Evolutionary conservation across 2,888 invertebrate species (phyloP).

Genomic region (Chrysodeixis includens): DNA sequence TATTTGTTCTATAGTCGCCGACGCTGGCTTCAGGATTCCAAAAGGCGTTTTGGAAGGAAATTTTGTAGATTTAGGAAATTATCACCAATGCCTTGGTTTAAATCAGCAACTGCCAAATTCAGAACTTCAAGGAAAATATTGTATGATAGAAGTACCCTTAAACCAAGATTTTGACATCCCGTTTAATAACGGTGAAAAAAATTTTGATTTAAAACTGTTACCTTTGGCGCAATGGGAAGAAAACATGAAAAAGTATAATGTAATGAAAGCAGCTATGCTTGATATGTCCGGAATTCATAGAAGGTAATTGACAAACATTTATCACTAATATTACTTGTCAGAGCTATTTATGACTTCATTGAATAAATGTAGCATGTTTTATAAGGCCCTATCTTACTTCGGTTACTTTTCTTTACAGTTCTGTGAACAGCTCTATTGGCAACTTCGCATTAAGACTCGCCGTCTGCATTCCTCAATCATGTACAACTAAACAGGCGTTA

Average conservation of each 20-base stretch:
- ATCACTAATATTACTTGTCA: background rate
- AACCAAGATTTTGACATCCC: conserved; percentile 53
- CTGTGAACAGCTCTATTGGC: too few relatives aligned
- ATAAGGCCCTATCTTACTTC: background rate
- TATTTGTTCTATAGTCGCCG: conserved; percentile 60
- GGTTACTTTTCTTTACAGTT: conserved; percentile 42
- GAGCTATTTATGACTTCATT: background rate
- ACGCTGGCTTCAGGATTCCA: conserved; percentile 68
- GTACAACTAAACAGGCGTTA: conserved; percentile 64
- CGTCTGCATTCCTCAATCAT: conserved; percentile 71
- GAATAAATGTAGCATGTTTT: background rate
- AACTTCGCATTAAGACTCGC: conserved; percentile 65
- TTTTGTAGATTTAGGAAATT: conserved; percentile 66
- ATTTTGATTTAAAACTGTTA: conserved; percentile 27
- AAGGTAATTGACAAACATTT: conserved; percentile 28
- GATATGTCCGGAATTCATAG: conserved; percentile 40
- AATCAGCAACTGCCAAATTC: conserved; percentile 41
- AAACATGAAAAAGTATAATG: conserved; percentile 21
- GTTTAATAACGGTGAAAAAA: background rate
- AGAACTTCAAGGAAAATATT: conserved; percentile 70
- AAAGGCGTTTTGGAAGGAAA: conserved; percentile 63
- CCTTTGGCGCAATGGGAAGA: conserved; percentile 32
- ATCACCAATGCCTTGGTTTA: conserved; percentile 68
- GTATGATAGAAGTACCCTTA: conserved; percentile 64
- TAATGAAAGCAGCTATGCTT: conserved; percentile 20